A percentile compares a stretch with the other conserved stretches of the same genome.
Evolutionary conservation across 2,113 vertebrate genomes (phyloP).

Genomic region (Callionymus lyra): DNA sequence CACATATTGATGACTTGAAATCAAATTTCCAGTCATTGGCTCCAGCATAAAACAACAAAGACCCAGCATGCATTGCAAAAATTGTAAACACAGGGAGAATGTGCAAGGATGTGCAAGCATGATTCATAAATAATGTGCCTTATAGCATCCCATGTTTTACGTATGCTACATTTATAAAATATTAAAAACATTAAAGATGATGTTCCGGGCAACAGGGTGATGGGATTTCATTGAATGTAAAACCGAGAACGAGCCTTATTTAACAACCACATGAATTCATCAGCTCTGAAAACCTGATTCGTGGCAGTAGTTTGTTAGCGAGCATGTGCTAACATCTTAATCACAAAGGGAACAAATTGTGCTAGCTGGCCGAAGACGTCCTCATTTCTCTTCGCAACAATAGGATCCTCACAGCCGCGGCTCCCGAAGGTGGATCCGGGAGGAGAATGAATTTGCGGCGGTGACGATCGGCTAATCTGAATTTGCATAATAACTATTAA

Average conservation of each 20-base stretch:
- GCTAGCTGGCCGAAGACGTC: constrained; percentile 2
- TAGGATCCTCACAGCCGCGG: neutral
- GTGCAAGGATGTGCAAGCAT: constrained; percentile 9
- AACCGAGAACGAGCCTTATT: neutral
- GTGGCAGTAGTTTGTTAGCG: constrained; percentile 4
- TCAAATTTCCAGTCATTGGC: too few relatives aligned
- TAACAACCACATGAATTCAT: constrained; percentile 15
- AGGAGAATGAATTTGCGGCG: neutral
- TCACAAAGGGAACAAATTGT: constrained; percentile 8
- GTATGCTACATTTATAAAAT: constrained; percentile 7
- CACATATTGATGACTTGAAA: too few relatives aligned
- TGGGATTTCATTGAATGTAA: too few relatives aligned
- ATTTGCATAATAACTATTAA: constrained; percentile 23
- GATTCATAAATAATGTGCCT: constrained; percentile 5
- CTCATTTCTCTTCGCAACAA: constrained; percentile 25
- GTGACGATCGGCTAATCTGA: constrained; percentile 1
- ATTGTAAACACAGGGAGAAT: neutral
- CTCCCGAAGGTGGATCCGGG: constrained; percentile 8
- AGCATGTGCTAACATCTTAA: constrained; percentile 16
- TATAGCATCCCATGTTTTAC: too few relatives aligned
- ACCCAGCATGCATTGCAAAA: neutral
- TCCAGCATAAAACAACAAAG: too few relatives aligned
- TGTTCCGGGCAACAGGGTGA: neutral
- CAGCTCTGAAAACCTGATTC: constrained; percentile 11
- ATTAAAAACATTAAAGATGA: constrained; percentile 15